Evolutionary conservation across 2,113 vertebrate species (phyloP), one percentile per base, ranked within the genome.

Genomic region (Epinephelus cyanopodus): DNA sequence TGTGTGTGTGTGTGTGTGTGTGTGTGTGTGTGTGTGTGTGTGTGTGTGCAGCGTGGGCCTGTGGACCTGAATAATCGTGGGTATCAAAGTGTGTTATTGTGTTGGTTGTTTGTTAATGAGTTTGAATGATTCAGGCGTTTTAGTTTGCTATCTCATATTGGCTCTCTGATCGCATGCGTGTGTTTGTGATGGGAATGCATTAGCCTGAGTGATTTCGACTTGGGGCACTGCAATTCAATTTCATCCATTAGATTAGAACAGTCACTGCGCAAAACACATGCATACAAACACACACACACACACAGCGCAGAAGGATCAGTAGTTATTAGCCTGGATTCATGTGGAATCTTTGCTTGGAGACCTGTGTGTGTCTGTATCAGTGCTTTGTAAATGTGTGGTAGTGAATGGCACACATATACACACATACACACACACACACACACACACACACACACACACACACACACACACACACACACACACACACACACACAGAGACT

Each of bases 201-300:
- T 83, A 90, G 70, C 25, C 58, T 73, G 84, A 94, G 79, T 87
- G 83, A 87, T 78, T 91, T 84, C 47, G 27, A 86, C 82, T 79
- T 29, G 54, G 47, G 83, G 73, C 63, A 19, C 64, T 56, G 68
- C 78, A 72, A 88, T 92, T 88, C 85, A 90, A 82, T 94, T 91
- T 85, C 61, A 78, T 84, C 79, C 78, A 80, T 82, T 74, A 89
- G 86, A 92, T 90, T 82, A 90, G 68, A 90, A 57, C 66, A 74
- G 74, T 50, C 65, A 78, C 69, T 47, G 11, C 15, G 15, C 33
- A 68, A 15, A 23, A 68, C 50, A 52, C 23, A 17, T 58, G 64
- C n/a, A 25, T 19, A 62, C 39, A n/a, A 2, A 61, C 37, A 42
- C 62, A 65, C 58, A 56, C 58, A 47, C 53, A 29, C 39, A 57